These are phyloP conservation scores for Laupala kohalensis DNA, from an alignment of 1,140 invertebrate genomes.

Conservation along the genomic window DNA sequence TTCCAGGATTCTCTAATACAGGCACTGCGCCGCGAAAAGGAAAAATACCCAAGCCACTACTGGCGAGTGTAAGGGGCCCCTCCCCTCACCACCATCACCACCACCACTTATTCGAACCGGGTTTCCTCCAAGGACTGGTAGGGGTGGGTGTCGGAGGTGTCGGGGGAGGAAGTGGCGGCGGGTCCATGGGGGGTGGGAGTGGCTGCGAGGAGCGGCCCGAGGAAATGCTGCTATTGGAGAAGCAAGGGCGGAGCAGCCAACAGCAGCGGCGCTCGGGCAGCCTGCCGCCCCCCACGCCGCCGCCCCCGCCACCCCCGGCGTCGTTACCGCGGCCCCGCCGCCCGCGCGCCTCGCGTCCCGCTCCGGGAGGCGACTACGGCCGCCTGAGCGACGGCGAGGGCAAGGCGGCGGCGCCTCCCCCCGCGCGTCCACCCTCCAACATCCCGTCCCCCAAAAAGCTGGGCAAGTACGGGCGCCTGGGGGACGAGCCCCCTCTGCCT, in stretches of 20 bases:
- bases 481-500: conserved; percentile 28
- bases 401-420: conserved; percentile 25
- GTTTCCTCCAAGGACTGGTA: conserved; percentile 35
- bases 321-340: conserved; percentile 50
- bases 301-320: conserved; percentile 38
- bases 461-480: conserved; percentile 41
- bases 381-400: conserved; percentile 24
- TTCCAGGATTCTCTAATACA: conserved; percentile 75
- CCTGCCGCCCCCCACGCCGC: conserved; percentile 24
- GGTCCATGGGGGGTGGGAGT: conserved; percentile 29
- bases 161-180: conserved; percentile 19
- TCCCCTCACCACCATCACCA: conserved; percentile 27
- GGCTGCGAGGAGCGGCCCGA: conserved; percentile 37
- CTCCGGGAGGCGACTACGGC: conserved; percentile 37
- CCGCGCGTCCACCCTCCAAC: conserved; percentile 40
- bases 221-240: conserved; percentile 58
- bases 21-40: conserved; percentile 65
- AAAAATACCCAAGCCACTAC: conserved; percentile 67
- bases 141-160: conserved; percentile 23
- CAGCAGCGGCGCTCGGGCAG: conserved; percentile 42
- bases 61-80: conserved; percentile 52
- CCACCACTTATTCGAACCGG: conserved; percentile 28
- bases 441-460: conserved; percentile 40
- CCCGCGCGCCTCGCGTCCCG: conserved; percentile 36
- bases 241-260: conserved; percentile 60